Base-by-base conservation (phyloP, 2,797 vertebrate species). In the Chloroceryle amazona region DNA sequence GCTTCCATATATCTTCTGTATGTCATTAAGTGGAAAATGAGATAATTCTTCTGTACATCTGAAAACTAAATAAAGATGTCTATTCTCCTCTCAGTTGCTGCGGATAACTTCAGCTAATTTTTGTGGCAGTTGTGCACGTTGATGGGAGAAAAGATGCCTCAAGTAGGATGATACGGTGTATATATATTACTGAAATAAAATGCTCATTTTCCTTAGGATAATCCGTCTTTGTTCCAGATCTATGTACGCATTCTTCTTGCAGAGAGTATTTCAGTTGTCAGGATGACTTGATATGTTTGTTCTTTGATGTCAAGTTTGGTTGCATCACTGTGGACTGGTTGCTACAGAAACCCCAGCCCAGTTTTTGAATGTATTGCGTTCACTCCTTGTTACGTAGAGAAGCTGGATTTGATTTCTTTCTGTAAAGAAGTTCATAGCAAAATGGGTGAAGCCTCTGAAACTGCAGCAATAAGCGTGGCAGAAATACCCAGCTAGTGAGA, bases 1-100 rank as follows among this genome's bases (percentile, higher is more conserved):
- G 66, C 94, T 97, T 96, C 94, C 94, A 96, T 95, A 92, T 94
- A 96, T 95, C 93, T 96, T 95, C 96, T 96, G 90, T 88, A 91
- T 95, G 81, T 89, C 89, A 93, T 92, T 91, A 96, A 70, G 89
- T 86, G 79, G 73, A 82, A 94, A 97, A 96, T 86, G 63, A 96
- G 94, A 95, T 94, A 97, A 97, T 96, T 94, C 86, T 93, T 83
- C 82, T 3, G 8, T 95, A 89, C 85, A 82, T 93, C 86, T 93
- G 86, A 96, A 90, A 95, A 94, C 63, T 44, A 88, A 96, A 96
- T 96, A 85, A 86, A 84, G 95, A 82, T 21, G 63, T 88, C 82
- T 91, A 81, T 94, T 92, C 93, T 96, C 81, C 65, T 93, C 65
- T 68, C 62, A n/a, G 67, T 96, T 86, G 91, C 80, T 89, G 81